A percentile compares a stretch with the other conserved stretches of the same genome.
phyloP scores from a whole-genome alignment of 2,888 invertebrate genomes.

The Caenorhabditis sp. region DNA sequence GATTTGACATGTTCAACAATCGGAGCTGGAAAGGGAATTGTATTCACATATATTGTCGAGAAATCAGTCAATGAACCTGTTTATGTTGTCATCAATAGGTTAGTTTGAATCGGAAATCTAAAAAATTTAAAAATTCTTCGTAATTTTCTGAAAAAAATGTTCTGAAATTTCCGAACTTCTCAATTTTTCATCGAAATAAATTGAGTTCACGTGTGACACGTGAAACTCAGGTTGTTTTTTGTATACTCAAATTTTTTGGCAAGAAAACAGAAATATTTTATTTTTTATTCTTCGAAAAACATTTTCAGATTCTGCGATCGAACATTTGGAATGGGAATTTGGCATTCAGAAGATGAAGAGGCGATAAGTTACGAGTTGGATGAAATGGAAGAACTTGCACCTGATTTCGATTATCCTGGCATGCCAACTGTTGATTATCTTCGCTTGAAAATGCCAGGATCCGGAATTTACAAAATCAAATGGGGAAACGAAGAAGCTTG shows the following conservation, averaged over 20 bases:
- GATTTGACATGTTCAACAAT: constrained; percentile 44
- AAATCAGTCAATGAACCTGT: constrained; percentile 36
- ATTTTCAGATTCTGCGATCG: constrained; percentile 55
- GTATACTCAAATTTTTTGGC: too few relatives aligned
- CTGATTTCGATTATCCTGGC: constrained; percentile 58
- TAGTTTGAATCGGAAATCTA: too few relatives aligned
- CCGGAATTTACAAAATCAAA: constrained; percentile 55
- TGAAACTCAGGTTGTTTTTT: too few relatives aligned
- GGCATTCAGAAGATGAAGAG: constrained; percentile 39
- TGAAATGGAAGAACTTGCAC: constrained; percentile 52
- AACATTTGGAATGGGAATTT: constrained; percentile 60
- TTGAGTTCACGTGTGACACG: too few relatives aligned
- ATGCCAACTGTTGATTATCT: constrained; percentile 61
- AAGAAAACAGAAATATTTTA: too few relatives aligned
- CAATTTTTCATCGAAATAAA: too few relatives aligned
- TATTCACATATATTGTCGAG: constrained; percentile 47
- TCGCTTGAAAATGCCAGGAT: constrained; percentile 41
- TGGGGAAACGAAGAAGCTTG: constrained; percentile 61
- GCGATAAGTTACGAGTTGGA: constrained; percentile 22
- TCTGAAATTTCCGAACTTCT: too few relatives aligned
- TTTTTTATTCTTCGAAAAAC: too few relatives aligned
- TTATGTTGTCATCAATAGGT: constrained; percentile 53
- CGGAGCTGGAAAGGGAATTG: constrained; percentile 49
- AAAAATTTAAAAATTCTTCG: too few relatives aligned
- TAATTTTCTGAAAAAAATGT: too few relatives aligned